phyloP scores from a whole-genome alignment of 1,140 invertebrate species.

The Solen grandis region DNA sequence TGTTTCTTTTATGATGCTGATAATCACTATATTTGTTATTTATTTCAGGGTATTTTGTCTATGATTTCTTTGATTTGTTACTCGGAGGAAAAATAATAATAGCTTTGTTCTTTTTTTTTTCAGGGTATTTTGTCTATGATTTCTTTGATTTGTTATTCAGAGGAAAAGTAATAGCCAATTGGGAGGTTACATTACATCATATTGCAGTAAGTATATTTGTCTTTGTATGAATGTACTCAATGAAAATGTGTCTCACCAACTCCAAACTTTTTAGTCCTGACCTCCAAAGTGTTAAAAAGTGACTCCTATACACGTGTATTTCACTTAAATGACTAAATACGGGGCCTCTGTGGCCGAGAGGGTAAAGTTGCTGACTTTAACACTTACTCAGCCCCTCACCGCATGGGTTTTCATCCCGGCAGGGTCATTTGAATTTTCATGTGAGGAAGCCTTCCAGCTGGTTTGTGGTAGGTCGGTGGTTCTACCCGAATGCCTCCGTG shows the following conservation, averaged over 20 bases:
- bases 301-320: no score
- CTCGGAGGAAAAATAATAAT: slow-evolving; percentile 65
- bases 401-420: no score
- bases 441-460: no score
- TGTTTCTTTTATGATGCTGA: not conserved
- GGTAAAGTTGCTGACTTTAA: no score
- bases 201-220: slow-evolving; percentile 70
- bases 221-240: not conserved
- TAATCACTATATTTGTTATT: slow-evolving; percentile 23
- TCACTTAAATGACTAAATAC: no score
- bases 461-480: no score
- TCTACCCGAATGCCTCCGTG: no score
- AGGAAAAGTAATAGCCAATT: slow-evolving; percentile 66
- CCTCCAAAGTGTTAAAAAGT: no score
- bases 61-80: slow-evolving; percentile 76
- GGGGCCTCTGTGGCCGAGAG: no score
- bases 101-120: slow-evolving; percentile 46
- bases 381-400: no score
- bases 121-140: slow-evolving; percentile 79
- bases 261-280: not conserved
- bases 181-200: slow-evolving; percentile 76
- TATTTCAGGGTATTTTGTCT: slow-evolving; percentile 77
- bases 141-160: slow-evolving; percentile 74
- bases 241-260: not conserved
- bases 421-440: no score